Conservation (phyloP, 2,888 invertebrate genomes). For the Epiblema foenella region DNA sequence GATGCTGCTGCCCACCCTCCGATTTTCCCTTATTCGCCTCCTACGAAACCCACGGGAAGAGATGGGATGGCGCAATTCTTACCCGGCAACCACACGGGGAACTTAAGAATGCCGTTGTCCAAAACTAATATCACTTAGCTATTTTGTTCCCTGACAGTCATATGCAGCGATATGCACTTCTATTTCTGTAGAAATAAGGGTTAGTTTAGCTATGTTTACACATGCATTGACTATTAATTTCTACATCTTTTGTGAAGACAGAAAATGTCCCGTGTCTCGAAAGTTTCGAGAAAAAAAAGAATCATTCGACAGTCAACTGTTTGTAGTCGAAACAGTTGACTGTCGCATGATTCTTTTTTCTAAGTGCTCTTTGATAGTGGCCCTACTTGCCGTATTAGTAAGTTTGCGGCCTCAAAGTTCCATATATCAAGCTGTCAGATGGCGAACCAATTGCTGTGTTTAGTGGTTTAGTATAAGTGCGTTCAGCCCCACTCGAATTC, state of each 20-base stretch:
- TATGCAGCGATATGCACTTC: background rate
- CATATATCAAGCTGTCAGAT: conserved; percentile 80
- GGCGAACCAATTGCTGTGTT: conserved; percentile 78
- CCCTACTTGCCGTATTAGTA: conserved; percentile 21
- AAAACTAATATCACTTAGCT: conserved; percentile 6
- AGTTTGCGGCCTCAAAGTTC: conserved; percentile 56
- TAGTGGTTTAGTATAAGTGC: conserved; percentile 63
- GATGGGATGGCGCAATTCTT: no score
- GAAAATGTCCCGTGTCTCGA: background rate
- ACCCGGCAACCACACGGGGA: no score
- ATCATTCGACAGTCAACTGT: no score
- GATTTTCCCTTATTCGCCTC: no score
- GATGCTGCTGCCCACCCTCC: no score
- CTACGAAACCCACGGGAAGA: no score
- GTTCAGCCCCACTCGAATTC: conserved; percentile 73
- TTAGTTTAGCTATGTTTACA: background rate
- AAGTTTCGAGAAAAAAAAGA: no score
- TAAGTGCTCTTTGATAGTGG: conserved; percentile 4
- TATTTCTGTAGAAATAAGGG: background rate
- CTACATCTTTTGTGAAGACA: background rate
- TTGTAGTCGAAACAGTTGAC: background rate
- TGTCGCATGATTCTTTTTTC: background rate
- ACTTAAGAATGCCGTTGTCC: conserved; percentile 5
- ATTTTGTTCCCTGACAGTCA: background rate
- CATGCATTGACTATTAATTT: background rate